These are phyloP conservation scores for Haliclona indistincta DNA, from an alignment of 37 sponge, comb jelly and placozoan genomes.

Conservation along the genomic window DNA sequence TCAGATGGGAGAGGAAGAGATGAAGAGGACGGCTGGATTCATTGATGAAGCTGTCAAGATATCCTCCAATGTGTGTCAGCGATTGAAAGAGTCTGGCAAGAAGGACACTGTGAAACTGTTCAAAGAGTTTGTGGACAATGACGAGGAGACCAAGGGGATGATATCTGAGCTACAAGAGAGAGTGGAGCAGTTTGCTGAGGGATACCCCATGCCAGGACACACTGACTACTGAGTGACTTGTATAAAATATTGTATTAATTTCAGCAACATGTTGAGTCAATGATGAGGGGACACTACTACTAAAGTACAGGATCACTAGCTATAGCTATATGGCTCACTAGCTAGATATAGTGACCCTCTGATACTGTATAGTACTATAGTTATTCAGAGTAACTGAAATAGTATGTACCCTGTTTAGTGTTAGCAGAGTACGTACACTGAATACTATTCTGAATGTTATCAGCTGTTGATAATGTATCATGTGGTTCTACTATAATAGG, in stretches of 20 bases:
- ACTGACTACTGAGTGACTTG: constrained; percentile 76
- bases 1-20: constrained; percentile 86
- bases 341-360: too few species aligned
- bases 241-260: too few species aligned
- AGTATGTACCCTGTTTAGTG: constrained; percentile 57
- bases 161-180: constrained; percentile 59
- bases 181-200: constrained; percentile 66
- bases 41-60: constrained; percentile 78
- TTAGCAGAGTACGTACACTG: constrained; percentile 58
- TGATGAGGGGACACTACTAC: too few species aligned
- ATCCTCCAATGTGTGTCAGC: constrained; percentile 42
- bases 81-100: background rate
- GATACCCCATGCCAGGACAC: constrained; percentile 87
- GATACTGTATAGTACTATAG: too few species aligned
- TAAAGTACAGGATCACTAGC: too few species aligned
- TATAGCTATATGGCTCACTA: too few species aligned
- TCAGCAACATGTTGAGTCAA: too few species aligned
- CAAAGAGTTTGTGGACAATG: constrained; percentile 63
- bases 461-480: constrained; percentile 87
- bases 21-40: constrained; percentile 64
- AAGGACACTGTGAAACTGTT: constrained; percentile 56
- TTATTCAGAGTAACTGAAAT: too few species aligned
- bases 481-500: constrained; percentile 84
- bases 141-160: constrained; percentile 43
- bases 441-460: constrained; percentile 89